A percentile compares a stretch with the other conserved stretches of the same genome.
Conservation (phyloP, 2,797 vertebrate genomes). For the Spinus pinus region DNA sequence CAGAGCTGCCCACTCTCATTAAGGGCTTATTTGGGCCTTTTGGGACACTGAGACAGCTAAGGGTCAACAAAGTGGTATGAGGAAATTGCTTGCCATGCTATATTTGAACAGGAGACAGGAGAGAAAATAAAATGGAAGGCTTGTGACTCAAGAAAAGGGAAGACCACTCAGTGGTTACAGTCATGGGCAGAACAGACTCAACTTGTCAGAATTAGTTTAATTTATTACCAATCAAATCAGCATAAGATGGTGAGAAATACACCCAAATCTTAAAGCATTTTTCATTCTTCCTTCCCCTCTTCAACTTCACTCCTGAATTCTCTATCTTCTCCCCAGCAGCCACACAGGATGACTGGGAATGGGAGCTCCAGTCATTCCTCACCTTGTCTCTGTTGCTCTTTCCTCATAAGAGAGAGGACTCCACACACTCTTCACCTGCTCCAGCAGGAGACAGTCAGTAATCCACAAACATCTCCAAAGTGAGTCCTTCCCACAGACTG, state of each 20-base stretch:
- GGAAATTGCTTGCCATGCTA: background rate
- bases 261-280: background rate
- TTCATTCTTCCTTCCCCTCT: background rate
- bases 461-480: background rate
- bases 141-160: background rate
- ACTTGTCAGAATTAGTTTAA: background rate
- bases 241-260: background rate
- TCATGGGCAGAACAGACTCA: background rate
- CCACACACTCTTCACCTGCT: background rate
- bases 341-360: background rate
- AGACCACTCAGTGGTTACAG: background rate
- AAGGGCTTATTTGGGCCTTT: background rate
- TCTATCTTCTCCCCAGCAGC: background rate
- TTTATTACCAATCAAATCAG: background rate
- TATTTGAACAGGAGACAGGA: background rate
- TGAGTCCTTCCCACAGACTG: background rate
- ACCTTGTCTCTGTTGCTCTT: background rate
- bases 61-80: background rate
- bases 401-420: fast-evolving
- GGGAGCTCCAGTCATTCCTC: background rate
- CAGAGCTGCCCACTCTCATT: background rate
- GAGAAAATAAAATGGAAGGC: background rate
- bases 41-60: background rate
- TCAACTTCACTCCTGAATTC: background rate
- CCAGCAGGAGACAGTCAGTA: background rate